Conservation (phyloP, 2,113 vertebrate species). For the Paradisaea rubra region DNA sequence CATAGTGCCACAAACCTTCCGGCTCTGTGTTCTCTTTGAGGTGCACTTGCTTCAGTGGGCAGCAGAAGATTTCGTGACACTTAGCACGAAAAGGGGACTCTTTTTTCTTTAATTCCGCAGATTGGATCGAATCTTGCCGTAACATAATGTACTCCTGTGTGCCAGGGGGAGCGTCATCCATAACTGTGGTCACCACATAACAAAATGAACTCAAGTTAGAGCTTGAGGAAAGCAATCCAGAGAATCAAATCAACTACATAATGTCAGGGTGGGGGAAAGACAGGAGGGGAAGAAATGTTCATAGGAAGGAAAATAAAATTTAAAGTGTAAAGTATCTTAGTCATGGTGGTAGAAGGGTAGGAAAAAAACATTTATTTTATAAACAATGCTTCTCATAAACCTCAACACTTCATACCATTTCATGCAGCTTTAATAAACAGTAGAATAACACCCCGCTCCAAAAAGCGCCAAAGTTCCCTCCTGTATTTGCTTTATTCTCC, state of each 20-base stretch:
- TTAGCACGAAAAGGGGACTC: conserved; percentile 99
- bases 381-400: neutral
- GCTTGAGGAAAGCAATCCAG: conserved; percentile 64
- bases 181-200: conserved; percentile 96
- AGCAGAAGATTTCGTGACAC: conserved; percentile 99
- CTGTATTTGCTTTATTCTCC: neutral
- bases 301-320: neutral
- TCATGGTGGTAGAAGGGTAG: neutral
- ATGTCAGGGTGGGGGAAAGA: neutral
- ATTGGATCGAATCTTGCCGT: conserved; percentile 99
- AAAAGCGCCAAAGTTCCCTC: neutral
- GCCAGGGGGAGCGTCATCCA: conserved; percentile 98
- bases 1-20: conserved; percentile 93
- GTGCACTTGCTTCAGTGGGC: conserved; percentile 98
- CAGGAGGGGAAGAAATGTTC: neutral
- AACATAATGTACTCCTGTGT: conserved; percentile 99
- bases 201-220: conserved; percentile 96
- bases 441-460: neutral
- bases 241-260: conserved; percentile 61
- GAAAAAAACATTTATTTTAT: neutral
- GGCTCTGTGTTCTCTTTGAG: conserved; percentile 96
- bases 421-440: conserved; percentile 11
- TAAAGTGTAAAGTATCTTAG: neutral
- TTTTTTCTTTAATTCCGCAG: conserved; percentile 99
- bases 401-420: neutral